phyloP scores from a whole-genome alignment of 2,797 vertebrate species.

The Gila robusta region DNA sequence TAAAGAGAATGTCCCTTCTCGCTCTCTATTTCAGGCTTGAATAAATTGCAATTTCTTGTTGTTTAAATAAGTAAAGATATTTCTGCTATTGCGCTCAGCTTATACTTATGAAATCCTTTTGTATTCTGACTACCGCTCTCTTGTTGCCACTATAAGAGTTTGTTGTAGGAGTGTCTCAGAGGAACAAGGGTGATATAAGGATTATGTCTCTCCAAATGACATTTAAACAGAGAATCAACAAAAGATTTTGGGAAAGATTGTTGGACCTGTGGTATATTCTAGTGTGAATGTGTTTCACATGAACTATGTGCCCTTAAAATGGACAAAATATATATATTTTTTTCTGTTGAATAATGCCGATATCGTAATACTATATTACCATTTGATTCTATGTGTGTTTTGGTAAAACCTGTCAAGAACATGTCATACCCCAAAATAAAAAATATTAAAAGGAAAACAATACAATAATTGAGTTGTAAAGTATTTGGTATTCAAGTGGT shows the following conservation, averaged over 20 bases:
- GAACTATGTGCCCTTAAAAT: not conserved
- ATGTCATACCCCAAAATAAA: not conserved
- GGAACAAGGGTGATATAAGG: slow-evolving; percentile 24
- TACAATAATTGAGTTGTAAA: not conserved
- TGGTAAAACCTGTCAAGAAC: not conserved
- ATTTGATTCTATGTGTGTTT: not conserved
- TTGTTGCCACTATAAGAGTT: slow-evolving; percentile 31
- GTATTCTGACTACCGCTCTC: slow-evolving; percentile 18
- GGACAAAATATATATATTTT: not conserved
- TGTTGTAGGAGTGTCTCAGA: slow-evolving; percentile 35
- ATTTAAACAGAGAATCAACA: slow-evolving; percentile 29
- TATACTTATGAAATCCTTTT: slow-evolving; percentile 44
- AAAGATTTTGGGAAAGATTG: slow-evolving; percentile 26
- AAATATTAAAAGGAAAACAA: not conserved
- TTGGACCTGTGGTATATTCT: not conserved
- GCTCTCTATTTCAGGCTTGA: slow-evolving; percentile 47
- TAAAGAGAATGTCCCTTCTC: not conserved
- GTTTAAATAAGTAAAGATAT: slow-evolving; percentile 57
- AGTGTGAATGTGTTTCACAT: not conserved
- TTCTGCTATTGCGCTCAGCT: slow-evolving; percentile 31
- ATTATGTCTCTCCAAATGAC: slow-evolving; percentile 18
- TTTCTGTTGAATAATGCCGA: not conserved
- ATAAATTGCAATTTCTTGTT: slow-evolving; percentile 56
- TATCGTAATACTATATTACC: not conserved
- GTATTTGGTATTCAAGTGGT: not conserved